These are phyloP conservation scores for Drosophila melanogaster DNA, from an alignment of 1,140 invertebrate genomes.

Conservation along the genomic window DNA sequence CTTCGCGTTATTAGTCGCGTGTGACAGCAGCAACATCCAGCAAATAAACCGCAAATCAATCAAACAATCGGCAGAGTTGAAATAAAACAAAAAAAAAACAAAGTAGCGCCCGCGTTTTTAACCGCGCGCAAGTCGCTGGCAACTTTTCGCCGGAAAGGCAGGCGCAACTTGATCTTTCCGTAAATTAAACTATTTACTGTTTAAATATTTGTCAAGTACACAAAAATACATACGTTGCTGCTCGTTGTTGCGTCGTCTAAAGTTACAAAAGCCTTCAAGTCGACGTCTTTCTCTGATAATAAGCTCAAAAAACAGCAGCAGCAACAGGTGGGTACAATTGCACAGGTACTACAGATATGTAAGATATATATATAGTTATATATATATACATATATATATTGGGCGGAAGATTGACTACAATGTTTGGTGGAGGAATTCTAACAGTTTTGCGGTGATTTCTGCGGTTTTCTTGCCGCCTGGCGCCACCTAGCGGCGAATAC, in stretches of 20 bases:
- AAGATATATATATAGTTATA: not conserved
- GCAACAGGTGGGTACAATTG: constrained; percentile 13
- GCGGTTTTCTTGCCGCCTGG: constrained; percentile 58
- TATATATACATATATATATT: no score
- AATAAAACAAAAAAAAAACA: constrained; percentile 5
- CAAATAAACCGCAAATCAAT: constrained; percentile 67
- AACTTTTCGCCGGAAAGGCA: constrained; percentile 26
- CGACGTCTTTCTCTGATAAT: constrained; percentile 46
- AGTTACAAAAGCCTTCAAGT: constrained; percentile 64
- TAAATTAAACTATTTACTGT: constrained; percentile 56
- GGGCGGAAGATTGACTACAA: constrained; percentile 13
- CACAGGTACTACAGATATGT: not conserved
- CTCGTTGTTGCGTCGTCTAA: constrained; percentile 36
- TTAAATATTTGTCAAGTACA: constrained; percentile 50
- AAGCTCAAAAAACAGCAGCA: constrained; percentile 28
- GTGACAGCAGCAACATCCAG: constrained; percentile 7
- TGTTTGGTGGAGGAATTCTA: constrained; percentile 49
- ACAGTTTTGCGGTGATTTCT: constrained; percentile 60
- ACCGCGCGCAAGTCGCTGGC: constrained; percentile 19
- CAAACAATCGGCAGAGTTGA: constrained; percentile 29
- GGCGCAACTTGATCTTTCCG: constrained; percentile 59
- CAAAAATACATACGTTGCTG: constrained; percentile 15
- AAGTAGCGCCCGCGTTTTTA: constrained; percentile 14
- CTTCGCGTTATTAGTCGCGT: not conserved
- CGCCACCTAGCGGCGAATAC: constrained; percentile 54